Evolutionary conservation across 2,113 vertebrate species (phyloP), one percentile per base, ranked within the genome.

Genomic region (Cynoglossus semilaevis): DNA sequence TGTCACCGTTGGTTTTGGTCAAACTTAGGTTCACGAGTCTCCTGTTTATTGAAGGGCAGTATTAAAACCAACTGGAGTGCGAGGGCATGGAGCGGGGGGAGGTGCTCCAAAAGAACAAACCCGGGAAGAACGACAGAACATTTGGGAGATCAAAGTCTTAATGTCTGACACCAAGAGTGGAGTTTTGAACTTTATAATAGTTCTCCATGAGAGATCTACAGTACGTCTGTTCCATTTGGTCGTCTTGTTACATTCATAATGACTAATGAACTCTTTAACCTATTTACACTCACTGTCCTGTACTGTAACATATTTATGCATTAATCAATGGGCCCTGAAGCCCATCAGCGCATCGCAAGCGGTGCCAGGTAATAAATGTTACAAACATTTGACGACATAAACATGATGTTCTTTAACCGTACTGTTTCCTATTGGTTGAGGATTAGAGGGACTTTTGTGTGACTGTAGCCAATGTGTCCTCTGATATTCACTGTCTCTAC

Each of bases 281-380:
- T 69, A 69, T 74, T 80, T 63, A 82, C 76, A 76, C 79, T 79
- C 79, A 53, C 62, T 85, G 84, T 80, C 76, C 58, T 74, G 79
- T 77, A 81, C 67, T 83, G 72, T 84, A 81, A 82, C 45, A 60
- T 80, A 73, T 81, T 76, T 70, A 77, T 72, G 74, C 72, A 74
- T 60, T 61, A 67, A 29, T 76, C 53, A 53, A 84, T 46, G 46
- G 65, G 80, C 80, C 58, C 85, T 75, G 63, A 82, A 63, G 54
- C 63, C 67, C 66, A 22, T 76, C 73, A 65, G 72, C 69, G 58
- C 74, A 70, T 14, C 38, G 58, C 43, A 53, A 70, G 37, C 43
- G 62, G 70, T 70, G 77, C 53, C 51, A 38, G 62, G 34, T 60
- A 69, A 68, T 76, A 52, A 58, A 64, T 70, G 69, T 83, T 52